phyloP scores from a whole-genome alignment of 2,888 invertebrate species.

The Sympetrum striolatum region DNA sequence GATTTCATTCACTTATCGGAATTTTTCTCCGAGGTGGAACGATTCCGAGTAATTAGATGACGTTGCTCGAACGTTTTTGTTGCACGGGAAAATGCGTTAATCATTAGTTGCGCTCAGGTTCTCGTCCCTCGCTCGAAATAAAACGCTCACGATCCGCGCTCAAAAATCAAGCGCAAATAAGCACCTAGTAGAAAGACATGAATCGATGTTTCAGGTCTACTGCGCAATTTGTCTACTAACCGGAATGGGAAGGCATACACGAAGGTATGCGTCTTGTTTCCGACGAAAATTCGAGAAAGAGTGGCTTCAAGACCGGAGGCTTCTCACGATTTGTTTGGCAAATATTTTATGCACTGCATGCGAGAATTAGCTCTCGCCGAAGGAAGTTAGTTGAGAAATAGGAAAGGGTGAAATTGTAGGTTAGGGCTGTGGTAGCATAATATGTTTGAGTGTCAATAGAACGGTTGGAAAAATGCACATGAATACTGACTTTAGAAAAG shows the following conservation, averaged over 20 bases:
- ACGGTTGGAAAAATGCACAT: too few relatives aligned
- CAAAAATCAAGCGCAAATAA: slow-evolving; percentile 22
- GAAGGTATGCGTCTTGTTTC: background rate
- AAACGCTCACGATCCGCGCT: background rate
- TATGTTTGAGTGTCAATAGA: too few relatives aligned
- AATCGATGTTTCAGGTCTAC: slow-evolving; percentile 7
- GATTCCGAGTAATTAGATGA: background rate
- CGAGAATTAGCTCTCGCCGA: too few relatives aligned
- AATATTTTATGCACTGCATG: too few relatives aligned
- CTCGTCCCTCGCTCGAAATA: background rate
- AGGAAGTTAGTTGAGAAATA: too few relatives aligned
- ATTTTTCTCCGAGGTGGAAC: too few relatives aligned
- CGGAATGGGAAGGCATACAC: background rate
- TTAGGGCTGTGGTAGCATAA: too few relatives aligned
- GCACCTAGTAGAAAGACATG: slow-evolving; percentile 16
- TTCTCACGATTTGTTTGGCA: too few relatives aligned
- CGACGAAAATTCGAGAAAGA: background rate
- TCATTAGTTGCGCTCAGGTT: background rate
- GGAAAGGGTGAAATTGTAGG: too few relatives aligned
- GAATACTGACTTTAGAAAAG: too few relatives aligned
- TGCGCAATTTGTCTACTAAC: slow-evolving; percentile 32
- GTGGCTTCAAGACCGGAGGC: too few relatives aligned
- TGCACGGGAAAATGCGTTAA: background rate
- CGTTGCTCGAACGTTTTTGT: background rate
- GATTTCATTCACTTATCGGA: slow-evolving; percentile 6